Conservation (phyloP, 2,797 vertebrate species). For the Gobionotothen gibberifrons region DNA sequence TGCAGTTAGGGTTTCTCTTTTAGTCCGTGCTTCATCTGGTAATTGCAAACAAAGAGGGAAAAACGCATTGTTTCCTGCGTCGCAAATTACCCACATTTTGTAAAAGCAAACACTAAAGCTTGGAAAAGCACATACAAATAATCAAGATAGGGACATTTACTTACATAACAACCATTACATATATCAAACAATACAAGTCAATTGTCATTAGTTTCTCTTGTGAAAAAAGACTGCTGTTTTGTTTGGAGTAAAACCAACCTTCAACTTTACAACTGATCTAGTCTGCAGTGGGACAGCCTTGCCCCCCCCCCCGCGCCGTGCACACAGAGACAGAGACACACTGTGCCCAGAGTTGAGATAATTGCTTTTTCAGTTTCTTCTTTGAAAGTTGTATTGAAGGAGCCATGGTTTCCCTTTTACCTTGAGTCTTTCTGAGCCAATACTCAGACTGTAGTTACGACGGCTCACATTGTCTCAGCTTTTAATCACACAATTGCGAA, state of each 20-base stretch:
- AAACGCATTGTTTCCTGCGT: conserved; percentile 12
- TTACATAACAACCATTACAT: too few species aligned
- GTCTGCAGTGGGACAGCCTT: conserved; percentile 35
- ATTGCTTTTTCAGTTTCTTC: conserved; percentile 45
- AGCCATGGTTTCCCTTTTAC: conserved; percentile 10
- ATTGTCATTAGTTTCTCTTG: conserved; percentile 3
- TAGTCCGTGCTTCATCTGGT: conserved; percentile 39
- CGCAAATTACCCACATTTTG: background rate
- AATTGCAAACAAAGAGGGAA: conserved; percentile 53
- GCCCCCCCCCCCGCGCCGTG: conserved; percentile 26
- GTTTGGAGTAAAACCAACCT: conserved; percentile 25
- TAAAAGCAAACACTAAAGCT: background rate
- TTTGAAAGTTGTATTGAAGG: conserved; percentile 10
- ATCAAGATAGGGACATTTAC: background rate
- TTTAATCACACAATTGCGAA: conserved; percentile 11
- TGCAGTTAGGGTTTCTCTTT: conserved; percentile 60
- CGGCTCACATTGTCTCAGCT: conserved; percentile 1
- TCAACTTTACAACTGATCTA: conserved; percentile 31
- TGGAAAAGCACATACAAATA: background rate
- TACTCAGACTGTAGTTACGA: background rate
- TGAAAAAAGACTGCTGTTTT: conserved; percentile 10
- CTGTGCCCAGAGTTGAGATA: conserved; percentile 28
- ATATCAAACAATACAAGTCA: background rate
- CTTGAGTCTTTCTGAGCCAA: background rate
- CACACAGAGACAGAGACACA: conserved; percentile 35